Percentiles rank a stretch among this genome's conserved stretches.
Evolutionary conservation across 2,888 invertebrate genomes (phyloP).

Genomic region (Stenolophus ochropezus): DNA sequence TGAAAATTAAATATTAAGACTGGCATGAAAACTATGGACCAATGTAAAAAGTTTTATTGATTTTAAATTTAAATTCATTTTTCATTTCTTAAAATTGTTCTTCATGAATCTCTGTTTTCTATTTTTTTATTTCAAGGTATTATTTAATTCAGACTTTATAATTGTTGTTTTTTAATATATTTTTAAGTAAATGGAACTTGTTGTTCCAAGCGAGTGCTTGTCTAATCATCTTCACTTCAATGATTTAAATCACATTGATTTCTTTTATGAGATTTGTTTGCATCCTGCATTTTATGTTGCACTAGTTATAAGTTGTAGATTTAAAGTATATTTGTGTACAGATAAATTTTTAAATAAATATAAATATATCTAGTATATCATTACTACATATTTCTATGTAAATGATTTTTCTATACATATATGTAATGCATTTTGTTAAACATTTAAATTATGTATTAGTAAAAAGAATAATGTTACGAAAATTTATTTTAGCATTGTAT

Average conservation of each 20-base stretch:
- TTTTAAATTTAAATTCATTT: not conserved
- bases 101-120: conserved; percentile 7
- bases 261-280: conserved; percentile 10
- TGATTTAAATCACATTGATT: conserved; percentile 47
- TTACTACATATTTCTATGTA: not conserved
- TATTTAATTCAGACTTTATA: conserved; percentile 12
- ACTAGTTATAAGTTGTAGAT: conserved; percentile 5
- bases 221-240: conserved; percentile 28
- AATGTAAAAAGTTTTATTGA: not conserved
- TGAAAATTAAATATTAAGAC: conserved; percentile 6
- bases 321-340: conserved; percentile 20
- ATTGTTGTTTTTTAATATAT: conserved; percentile 14
- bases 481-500: not conserved
- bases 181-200: conserved; percentile 19
- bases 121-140: conserved; percentile 27
- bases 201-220: conserved; percentile 27
- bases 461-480: not conserved
- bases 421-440: not conserved
- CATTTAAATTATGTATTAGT: not conserved
- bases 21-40: not conserved
- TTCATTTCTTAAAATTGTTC: not conserved
- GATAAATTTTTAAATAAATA: not conserved
- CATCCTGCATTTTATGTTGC: conserved; percentile 11
- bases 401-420: not conserved
- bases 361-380: not conserved